Conservation (phyloP, 2,888 invertebrate genomes). For the Protophormia terraenovae region DNA sequence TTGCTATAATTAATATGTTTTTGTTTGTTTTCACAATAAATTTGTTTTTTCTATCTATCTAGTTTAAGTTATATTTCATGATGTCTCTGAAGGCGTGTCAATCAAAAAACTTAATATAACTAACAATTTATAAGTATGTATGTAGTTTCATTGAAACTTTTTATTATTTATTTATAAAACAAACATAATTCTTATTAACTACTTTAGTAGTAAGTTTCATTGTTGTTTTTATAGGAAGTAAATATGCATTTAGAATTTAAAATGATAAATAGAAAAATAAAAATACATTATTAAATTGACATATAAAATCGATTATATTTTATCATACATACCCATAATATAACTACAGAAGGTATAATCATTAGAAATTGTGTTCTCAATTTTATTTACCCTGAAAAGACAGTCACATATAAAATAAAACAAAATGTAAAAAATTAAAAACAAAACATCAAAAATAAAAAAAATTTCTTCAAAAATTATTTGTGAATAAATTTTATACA, state of each 20-base stretch:
- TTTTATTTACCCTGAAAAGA: no score
- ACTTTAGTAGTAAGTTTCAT: background rate
- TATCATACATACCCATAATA: no score
- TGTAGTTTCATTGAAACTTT: slow-evolving; percentile 49
- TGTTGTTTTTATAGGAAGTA: slow-evolving; percentile 50
- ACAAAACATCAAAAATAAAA: no score
- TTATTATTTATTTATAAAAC: background rate
- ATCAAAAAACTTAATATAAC: slow-evolving; percentile 6
- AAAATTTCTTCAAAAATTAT: no score
- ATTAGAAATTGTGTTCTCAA: no score
- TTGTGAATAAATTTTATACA: no score
- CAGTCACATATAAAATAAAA: no score
- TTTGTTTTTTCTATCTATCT: slow-evolving; percentile 1
- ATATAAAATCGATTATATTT: no score
- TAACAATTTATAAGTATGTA: background rate
- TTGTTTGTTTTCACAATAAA: slow-evolving; percentile 9
- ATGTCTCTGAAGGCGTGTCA: slow-evolving; percentile 50
- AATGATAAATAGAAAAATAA: slow-evolving; percentile 6
- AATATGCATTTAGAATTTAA: slow-evolving; percentile 29
- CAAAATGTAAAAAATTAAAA: no score
- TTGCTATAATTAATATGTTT: background rate
- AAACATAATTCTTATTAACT: slow-evolving; percentile 22
- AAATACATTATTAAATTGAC: background rate
- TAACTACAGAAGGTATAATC: no score
- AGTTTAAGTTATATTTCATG: background rate